Evolutionary conservation across 2,888 invertebrate genomes (phyloP), one percentile per base, ranked within the genome.

Genomic region (Nemurella pictetii): DNA sequence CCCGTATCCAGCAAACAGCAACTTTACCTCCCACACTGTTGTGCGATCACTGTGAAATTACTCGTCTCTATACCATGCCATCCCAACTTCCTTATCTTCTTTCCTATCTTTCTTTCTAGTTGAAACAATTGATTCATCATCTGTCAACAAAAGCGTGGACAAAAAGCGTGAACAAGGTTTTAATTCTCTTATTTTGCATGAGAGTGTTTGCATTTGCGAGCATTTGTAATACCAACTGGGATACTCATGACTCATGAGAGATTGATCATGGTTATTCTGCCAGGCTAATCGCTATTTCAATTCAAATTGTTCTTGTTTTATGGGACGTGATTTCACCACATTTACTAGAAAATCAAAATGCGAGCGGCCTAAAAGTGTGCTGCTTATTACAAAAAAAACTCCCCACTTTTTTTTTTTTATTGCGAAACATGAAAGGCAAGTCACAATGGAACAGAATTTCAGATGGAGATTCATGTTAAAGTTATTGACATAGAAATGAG

Each of bases 401-500:
- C 26, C n/a, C 3, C 1, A 15, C 55, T 12, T 77, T 80, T 80
- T 35, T 80, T 72, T 80, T 36, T 72, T 72, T 84, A 55, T 35
- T 72, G 77, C 26, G 74, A 80, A 35, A 72, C 80, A 80, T 80
- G 84, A 84, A 80, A 73, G 81, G 36, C 73, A 27, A 29, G 29
- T 78, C 32, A 80, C 77, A 85, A 83, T 83, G 83, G 83, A 82
- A 85, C 84, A 75, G 84, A 84, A 85, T 85, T 83, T 84, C 80
- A 82, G 35, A 85, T 84, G 84, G 72, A 85, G 55, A 82, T 81
- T 85, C 84, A 73, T 84, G 75, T 84, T 85, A 74, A 74, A 35
- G 80, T 72, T 85, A 85, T 85, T 85, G 85, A 84, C 83, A 83
- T 74, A 82, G 84, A 77, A 85, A 85, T 84, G 75, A 83, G 72